phyloP scores from a whole-genome alignment of 2,113 vertebrate species.

The Elaphurus davidianus region DNA sequence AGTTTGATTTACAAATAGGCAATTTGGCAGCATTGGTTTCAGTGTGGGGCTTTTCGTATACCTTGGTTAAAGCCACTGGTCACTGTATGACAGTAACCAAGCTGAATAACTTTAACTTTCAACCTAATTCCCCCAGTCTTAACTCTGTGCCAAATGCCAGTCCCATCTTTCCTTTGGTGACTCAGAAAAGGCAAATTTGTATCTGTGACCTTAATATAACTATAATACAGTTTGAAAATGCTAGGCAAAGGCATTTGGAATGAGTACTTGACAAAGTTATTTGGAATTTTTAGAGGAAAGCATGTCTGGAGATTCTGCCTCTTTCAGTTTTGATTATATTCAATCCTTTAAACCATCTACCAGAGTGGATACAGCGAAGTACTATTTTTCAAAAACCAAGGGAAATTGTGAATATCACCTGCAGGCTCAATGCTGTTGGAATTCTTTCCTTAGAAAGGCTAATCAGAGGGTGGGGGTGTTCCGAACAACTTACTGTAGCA shows the following conservation, averaged over 20 bases:
- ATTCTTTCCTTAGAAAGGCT: conserved; percentile 43
- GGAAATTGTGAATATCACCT: not conserved
- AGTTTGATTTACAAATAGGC: not conserved
- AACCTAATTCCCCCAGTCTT: not conserved
- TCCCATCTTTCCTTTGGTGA: not conserved
- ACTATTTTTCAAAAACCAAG: not conserved
- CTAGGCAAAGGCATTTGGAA: conserved; percentile 1
- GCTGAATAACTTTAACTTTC: conserved; percentile 10
- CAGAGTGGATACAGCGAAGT: not conserved
- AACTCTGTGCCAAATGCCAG: not conserved
- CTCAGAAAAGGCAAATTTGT: conserved; percentile 16
- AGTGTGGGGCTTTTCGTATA: not conserved
- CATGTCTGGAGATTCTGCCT: conserved; percentile 1
- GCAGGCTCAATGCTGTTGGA: not conserved
- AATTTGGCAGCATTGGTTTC: conserved; percentile 19
- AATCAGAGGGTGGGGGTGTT: not conserved
- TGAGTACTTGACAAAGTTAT: not conserved
- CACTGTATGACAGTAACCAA: not conserved
- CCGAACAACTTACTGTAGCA: not conserved
- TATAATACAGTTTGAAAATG: conserved; percentile 30
- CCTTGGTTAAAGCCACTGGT: not conserved
- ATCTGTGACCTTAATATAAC: conserved; percentile 31
- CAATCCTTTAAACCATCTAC: not conserved
- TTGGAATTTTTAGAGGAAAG: conserved; percentile 37
- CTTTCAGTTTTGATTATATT: conserved; percentile 44